Evolutionary conservation across 2,113 vertebrate species (phyloP), one percentile per base, ranked within the genome.

Genomic region (Hiodon alosoides): DNA sequence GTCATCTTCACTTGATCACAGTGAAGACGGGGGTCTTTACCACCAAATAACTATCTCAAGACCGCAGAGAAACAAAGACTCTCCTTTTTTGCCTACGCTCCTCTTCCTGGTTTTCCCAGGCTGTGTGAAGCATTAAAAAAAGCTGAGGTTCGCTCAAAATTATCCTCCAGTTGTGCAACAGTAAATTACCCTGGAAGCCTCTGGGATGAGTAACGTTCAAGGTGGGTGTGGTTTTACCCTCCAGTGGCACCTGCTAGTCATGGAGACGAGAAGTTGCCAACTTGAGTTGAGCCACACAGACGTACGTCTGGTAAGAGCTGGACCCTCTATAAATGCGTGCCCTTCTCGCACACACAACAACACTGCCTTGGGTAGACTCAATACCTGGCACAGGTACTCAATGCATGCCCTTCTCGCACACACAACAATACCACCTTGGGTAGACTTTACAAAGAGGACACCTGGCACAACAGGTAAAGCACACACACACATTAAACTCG

Each of bases 231-330:
- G 31, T 31, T 31, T 31, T 31, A 31, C 31, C 31, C 31, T 14
- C 59, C n/a, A 14, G 3, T 17, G 48, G 64, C 31, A 50, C 48
- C 13, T 16, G 66, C 7, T 64, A 55, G 6, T 73, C n/a, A 79
- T 67, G 69, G 59, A 79, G 69, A 76, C 69, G 60, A 31, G 70
- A 69, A 65, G 71, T 69, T 76, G 76, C 17, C 78, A 79, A 72
- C 72, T 72, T 10, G 62, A 62, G 16, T 48, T 60, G 64, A 71
- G 16, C 47, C 5, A 54, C 47, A 73, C 13, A 73, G 7, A 60
- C 59, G 31, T 31, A 31, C 31, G 31, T 31, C 31, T 31, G 31
- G 31, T 31, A 31, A 31, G 31, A 31, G 31, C 31, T 31, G 8
- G 16, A 66, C 13, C 65, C 16, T 8, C 13, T 2, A 62, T 16